phyloP scores from a whole-genome alignment of 1,140 invertebrate species.

The Pogonognathellus flavescens region DNA sequence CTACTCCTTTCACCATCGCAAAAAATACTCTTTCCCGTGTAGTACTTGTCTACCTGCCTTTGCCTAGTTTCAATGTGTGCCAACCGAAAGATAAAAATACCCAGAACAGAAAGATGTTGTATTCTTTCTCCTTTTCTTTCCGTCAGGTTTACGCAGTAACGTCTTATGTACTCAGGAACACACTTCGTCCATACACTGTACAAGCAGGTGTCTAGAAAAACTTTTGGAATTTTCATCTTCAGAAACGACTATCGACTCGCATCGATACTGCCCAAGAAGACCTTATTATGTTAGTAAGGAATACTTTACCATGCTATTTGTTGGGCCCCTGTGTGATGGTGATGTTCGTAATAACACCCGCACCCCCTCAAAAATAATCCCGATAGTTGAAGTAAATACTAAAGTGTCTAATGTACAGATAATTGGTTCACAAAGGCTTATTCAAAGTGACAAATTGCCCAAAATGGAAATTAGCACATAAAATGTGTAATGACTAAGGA shows the following conservation, averaged over 20 bases:
- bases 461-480: no score
- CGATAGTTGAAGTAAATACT: not conserved
- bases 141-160: no score
- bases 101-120: constrained; percentile 22
- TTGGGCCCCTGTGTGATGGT: no score
- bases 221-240: not conserved
- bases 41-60: no score
- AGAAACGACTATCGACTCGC: not conserved
- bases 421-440: no score
- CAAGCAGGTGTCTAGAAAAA: constrained; percentile 3
- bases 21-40: no score
- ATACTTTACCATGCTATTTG: not conserved
- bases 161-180: not conserved
- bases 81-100: not conserved
- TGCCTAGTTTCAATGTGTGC: no score
- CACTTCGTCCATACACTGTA: not conserved
- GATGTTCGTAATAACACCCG: not conserved
- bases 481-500: no score
- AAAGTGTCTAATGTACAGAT: not conserved
- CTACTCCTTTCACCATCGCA: not conserved
- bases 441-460: no score
- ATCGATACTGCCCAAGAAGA: not conserved
- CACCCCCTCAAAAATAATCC: no score
- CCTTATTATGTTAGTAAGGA: not conserved
- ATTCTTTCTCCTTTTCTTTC: not conserved